These are phyloP conservation scores for Heliangelus exortis DNA, from an alignment of 2,797 vertebrate genomes.

Conservation along the genomic window DNA sequence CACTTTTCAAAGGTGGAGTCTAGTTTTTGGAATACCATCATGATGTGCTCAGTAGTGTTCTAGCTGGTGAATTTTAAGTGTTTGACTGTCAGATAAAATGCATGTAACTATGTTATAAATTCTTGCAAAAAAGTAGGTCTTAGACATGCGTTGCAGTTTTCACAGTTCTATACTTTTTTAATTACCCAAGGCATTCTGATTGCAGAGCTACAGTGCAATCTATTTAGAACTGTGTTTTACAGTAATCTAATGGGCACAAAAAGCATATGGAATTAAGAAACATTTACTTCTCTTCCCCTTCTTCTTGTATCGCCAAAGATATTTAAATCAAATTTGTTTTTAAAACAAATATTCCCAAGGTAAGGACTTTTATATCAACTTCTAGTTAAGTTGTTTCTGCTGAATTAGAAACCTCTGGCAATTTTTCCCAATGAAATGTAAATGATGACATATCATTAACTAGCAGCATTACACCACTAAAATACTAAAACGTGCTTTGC, in stretches of 20 bases:
- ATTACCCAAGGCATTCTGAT: slow-evolving; percentile 58
- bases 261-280: slow-evolving; percentile 55
- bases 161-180: slow-evolving; percentile 43
- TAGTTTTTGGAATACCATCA: background rate
- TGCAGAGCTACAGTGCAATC: slow-evolving; percentile 47
- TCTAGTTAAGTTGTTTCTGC: slow-evolving; percentile 6
- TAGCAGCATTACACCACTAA: slow-evolving; percentile 22
- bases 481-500: slow-evolving; percentile 6
- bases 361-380: slow-evolving; percentile 42
- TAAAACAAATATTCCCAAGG: slow-evolving; percentile 67
- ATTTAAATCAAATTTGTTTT: slow-evolving; percentile 48
- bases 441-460: slow-evolving; percentile 56
- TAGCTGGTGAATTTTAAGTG: slow-evolving; percentile 12
- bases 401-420: slow-evolving; percentile 55
- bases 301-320: slow-evolving; percentile 35
- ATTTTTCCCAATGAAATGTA: slow-evolving; percentile 63
- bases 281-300: slow-evolving; percentile 53
- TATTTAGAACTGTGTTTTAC: slow-evolving; percentile 41
- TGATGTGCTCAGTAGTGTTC: background rate
- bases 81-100: slow-evolving; percentile 27
- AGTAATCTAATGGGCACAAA: slow-evolving; percentile 33
- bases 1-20: background rate
- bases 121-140: slow-evolving; percentile 44
- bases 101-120: slow-evolving; percentile 21
- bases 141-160: background rate